Conservation (phyloP, 2,888 invertebrate species). For the Mantis religiosa region DNA sequence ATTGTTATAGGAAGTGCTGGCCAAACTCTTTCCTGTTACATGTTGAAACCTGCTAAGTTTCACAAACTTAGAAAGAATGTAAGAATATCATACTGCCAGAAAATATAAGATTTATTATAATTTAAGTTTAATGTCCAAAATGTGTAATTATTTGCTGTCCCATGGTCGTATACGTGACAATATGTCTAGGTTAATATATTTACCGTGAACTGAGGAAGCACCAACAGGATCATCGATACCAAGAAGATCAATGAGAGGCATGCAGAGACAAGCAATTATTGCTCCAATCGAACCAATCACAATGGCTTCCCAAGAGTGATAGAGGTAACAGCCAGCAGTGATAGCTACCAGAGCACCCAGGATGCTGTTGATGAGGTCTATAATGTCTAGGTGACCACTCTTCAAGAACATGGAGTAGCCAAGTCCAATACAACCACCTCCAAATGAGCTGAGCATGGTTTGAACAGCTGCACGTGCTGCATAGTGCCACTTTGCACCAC, state of each 20-base stretch:
- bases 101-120: too few relatives aligned
- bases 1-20: too few relatives aligned
- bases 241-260: conserved; percentile 72
- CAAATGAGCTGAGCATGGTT: conserved; percentile 88
- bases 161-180: too few relatives aligned
- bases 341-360: conserved; percentile 83
- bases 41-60: too few relatives aligned
- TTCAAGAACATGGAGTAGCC: conserved; percentile 61
- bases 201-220: conserved; percentile 83
- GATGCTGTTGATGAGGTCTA: conserved; percentile 83
- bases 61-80: too few relatives aligned
- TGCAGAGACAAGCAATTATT: conserved; percentile 62
- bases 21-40: too few relatives aligned
- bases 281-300: conserved; percentile 79
- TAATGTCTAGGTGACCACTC: conserved; percentile 70
- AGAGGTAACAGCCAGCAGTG: conserved; percentile 86
- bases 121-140: too few relatives aligned
- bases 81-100: too few relatives aligned
- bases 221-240: conserved; percentile 89
- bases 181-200: conserved; percentile 39
- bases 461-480: conserved; percentile 85
- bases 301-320: conserved; percentile 80
- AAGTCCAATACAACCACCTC: conserved; percentile 74
- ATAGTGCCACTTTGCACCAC: conserved; percentile 86
- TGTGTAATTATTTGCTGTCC: too few relatives aligned